A percentile compares a stretch with the other conserved stretches of the same genome.
phyloP scores from a whole-genome alignment of 2,888 invertebrate species.

The Tryphoninae sp. region DNA sequence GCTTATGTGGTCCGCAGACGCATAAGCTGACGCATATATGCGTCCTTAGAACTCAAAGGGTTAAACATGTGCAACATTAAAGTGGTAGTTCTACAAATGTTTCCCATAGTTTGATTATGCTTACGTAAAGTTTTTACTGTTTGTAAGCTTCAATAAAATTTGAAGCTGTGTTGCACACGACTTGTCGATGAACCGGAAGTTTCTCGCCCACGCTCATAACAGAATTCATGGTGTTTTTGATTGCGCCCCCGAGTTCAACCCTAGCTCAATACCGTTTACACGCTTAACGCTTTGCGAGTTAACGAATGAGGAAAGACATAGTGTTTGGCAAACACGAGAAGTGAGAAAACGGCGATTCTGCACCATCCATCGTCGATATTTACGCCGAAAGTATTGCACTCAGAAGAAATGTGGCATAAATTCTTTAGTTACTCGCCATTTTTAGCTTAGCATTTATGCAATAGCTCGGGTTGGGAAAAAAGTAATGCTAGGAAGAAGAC shows the following conservation, averaged over 20 bases:
- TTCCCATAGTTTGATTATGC: neutral
- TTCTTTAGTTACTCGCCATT: too few relatives aligned
- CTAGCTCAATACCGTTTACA: neutral
- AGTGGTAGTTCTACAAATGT: too few relatives aligned
- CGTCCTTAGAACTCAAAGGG: too few relatives aligned
- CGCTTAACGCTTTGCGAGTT: constrained; percentile 10
- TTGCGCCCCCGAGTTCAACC: constrained; percentile 3
- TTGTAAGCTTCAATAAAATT: neutral
- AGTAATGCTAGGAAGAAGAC: too few relatives aligned
- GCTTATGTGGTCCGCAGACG: too few relatives aligned
- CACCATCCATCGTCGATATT: neutral
- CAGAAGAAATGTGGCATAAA: neutral
- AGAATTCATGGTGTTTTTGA: neutral
- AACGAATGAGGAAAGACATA: constrained; percentile 18
- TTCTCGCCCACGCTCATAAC: neutral
- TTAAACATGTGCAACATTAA: too few relatives aligned
- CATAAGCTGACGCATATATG: too few relatives aligned
- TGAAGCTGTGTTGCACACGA: neutral
- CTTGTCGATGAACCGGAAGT: constrained; percentile 36
- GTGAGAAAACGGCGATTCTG: constrained; percentile 23
- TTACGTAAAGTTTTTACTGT: neutral
- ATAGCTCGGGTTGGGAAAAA: too few relatives aligned
- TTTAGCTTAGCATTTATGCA: too few relatives aligned
- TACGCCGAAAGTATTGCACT: constrained; percentile 33
- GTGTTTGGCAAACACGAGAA: constrained; percentile 56